Evolutionary conservation across 2,797 vertebrate genomes (phyloP), one percentile per base, ranked within the genome.

Genomic region (Chloroceryle inda): DNA sequence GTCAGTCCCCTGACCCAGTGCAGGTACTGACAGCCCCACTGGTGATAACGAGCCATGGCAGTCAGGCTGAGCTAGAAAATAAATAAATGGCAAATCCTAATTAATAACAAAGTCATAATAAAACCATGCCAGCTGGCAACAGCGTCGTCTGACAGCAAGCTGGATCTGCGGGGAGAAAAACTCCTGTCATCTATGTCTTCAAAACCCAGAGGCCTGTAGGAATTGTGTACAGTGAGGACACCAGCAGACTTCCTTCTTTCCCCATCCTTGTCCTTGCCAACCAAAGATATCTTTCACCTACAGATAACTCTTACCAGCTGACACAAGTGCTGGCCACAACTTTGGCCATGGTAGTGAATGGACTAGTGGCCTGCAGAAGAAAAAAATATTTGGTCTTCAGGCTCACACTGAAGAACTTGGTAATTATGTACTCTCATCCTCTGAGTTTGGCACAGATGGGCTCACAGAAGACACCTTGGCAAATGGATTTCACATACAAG

Each of bases 41-140:
- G 66, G 17, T 68, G 40, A 83, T 35, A 84, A 64, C 0, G 0
- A 68, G 66, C 73, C 64, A 55, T 2, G 13, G 26, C 26, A 90
- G 69, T 12, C 86, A 89, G 77, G 50, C 50, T 87, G 80, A 93
- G 74, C 49, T 40, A 75, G 9, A 71, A 88, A 94, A 31, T 14
- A 72, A 88, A 94, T 31, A 53, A 42, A 22, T 42, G 42, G 83
- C 67, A 79, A 76, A 84, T 33, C 29, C 22, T 59, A 55, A 87
- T 82, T 94, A 94, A 92, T 94, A 95, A 93, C 62, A 69, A 94
- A 92, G n/a, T 53, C 74, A 55, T 68, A 35, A 92, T 82, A 68
- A 91, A 94, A 66, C 19, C 1, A 2, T 62, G 91, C 89, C 94
- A 97, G 74, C 84, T 94, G 96, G 92, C 84, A 94, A 27, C 71